These are phyloP conservation scores for Megaceryle torquata DNA, from an alignment of 2,113 vertebrate genomes.

Conservation along the genomic window DNA sequence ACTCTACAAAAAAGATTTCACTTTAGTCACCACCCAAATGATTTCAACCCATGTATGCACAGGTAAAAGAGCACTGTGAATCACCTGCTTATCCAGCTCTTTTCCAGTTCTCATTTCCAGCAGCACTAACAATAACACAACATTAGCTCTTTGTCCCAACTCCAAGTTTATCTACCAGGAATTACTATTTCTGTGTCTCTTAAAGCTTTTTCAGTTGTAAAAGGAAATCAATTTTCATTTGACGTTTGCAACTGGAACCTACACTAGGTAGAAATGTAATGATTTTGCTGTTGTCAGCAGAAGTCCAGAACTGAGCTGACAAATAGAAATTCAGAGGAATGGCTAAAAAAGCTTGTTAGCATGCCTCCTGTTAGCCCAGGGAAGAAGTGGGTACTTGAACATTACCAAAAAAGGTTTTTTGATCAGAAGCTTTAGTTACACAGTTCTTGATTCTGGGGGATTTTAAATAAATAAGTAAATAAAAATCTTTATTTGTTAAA, in stretches of 20 bases:
- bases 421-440: not conserved
- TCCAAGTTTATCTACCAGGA: not conserved
- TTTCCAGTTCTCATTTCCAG: not conserved
- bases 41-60: not conserved
- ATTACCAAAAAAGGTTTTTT: not conserved
- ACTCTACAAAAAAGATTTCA: not conserved
- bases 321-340: not conserved
- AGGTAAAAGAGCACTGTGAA: not conserved
- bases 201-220: constrained; percentile 29
- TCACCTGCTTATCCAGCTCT: not conserved
- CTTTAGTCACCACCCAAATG: not conserved
- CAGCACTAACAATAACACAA: not conserved
- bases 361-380: not conserved
- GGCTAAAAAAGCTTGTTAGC: not conserved
- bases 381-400: not conserved
- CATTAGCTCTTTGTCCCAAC: not conserved
- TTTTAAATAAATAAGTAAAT: not conserved
- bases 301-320: not conserved
- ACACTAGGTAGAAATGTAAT: not conserved
- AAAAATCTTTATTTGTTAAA: not conserved
- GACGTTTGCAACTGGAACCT: constrained; percentile 2
- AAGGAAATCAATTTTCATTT: constrained; percentile 52
- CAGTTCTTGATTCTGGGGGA: not conserved
- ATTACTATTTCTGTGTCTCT: not conserved
- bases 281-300: constrained; percentile 30